These are phyloP conservation scores for human (Homo sapiens) DNA, from an alignment of 2,113 vertebrate genomes.

Conservation along the genomic window DNA sequence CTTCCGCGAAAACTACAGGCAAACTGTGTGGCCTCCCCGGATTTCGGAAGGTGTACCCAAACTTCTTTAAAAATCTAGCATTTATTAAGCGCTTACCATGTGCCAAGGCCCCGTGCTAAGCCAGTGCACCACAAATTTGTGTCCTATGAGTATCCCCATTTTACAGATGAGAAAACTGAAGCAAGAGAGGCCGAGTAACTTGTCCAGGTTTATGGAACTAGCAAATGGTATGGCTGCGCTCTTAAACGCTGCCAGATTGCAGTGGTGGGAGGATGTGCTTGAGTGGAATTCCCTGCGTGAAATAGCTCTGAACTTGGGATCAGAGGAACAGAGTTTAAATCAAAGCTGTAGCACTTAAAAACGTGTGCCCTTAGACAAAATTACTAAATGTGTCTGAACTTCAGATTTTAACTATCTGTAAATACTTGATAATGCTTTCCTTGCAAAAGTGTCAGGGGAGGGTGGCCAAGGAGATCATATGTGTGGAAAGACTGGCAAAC, in stretches of 20 bases:
- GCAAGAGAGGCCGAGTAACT: not conserved
- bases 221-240: not conserved
- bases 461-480: not conserved
- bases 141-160: not conserved
- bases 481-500: not conserved
- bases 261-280: no score
- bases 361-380: not conserved
- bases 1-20: not conserved
- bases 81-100: not conserved
- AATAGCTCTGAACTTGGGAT: not conserved
- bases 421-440: not conserved
- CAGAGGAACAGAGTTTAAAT: not conserved
- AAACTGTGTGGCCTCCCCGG: not conserved
- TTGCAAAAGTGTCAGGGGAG: not conserved
- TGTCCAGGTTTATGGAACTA: not conserved
- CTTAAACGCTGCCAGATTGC: not conserved
- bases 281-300: not conserved
- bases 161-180: not conserved
- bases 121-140: no score
- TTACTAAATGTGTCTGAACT: not conserved
- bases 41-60: not conserved
- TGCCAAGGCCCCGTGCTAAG: not conserved
- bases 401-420: not conserved
- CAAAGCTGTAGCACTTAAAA: not conserved
- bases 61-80: not conserved